Evolutionary conservation across 2,113 vertebrate genomes (phyloP).

Genomic region (Podilymbus podiceps): DNA sequence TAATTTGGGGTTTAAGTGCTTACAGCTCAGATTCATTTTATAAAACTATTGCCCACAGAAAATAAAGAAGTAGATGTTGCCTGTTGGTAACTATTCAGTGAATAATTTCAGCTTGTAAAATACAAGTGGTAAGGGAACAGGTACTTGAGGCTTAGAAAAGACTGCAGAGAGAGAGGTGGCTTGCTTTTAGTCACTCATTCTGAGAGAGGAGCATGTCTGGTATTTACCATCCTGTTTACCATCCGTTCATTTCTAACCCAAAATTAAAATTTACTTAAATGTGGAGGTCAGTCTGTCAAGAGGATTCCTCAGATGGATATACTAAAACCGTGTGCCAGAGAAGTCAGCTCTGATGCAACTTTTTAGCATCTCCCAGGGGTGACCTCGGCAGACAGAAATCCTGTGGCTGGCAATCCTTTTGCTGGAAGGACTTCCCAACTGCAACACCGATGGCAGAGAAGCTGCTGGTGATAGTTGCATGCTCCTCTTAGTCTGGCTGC

Average conservation of each 20-base stretch:
- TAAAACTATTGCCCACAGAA: neutral
- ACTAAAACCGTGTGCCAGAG: neutral
- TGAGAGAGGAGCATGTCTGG: neutral
- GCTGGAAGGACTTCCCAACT: neutral
- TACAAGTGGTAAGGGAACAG: neutral
- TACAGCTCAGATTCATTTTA: neutral
- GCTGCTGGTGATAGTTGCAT: neutral
- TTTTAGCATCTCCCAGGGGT: neutral
- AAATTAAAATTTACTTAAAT: neutral
- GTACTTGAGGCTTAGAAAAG: neutral
- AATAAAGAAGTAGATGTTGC: neutral
- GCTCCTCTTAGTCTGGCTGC: neutral
- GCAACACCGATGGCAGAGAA: neutral
- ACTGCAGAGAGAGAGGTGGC: neutral
- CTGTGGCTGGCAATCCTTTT: neutral
- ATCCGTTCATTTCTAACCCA: neutral
- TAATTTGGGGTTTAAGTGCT: neutral
- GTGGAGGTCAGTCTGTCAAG: neutral
- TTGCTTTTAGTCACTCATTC: neutral
- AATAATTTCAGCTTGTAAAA: neutral
- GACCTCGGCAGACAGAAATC: neutral
- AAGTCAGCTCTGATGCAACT: neutral
- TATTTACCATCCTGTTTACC: neutral
- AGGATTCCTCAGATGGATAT: neutral
- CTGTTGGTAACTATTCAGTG: neutral